A percentile compares a stretch with the other conserved stretches of the same genome.
phyloP scores from a whole-genome alignment of 2,113 vertebrate species.

The Poecilia latipinna region DNA sequence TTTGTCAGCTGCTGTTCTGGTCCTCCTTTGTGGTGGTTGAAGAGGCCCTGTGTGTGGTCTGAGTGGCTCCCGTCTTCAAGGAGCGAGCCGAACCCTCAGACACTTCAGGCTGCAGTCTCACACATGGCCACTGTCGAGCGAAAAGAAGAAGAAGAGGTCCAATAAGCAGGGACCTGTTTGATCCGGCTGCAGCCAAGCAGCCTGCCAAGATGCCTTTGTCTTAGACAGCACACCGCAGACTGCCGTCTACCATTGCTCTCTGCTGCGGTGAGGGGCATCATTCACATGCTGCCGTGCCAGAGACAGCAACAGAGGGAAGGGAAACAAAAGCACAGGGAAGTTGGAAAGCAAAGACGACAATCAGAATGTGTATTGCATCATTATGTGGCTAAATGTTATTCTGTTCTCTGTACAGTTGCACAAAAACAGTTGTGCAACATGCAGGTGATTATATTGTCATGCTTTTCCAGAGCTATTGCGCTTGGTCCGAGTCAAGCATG shows the following conservation, averaged over 20 bases:
- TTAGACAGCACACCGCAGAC: constrained; percentile 72
- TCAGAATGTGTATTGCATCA: constrained; percentile 19
- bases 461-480: constrained; percentile 50
- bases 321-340: constrained; percentile 3
- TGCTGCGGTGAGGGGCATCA: constrained; percentile 62
- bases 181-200: constrained; percentile 68
- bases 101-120: constrained; percentile 65
- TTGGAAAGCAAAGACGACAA: constrained; percentile 14
- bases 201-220: constrained; percentile 80
- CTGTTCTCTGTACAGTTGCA: constrained; percentile 44
- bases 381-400: constrained; percentile 23
- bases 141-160: constrained; percentile 66
- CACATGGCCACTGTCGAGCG: constrained; percentile 58
- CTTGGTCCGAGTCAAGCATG: constrained; percentile 57
- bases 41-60: constrained; percentile 78
- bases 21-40: constrained; percentile 62
- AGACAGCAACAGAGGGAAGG: constrained; percentile 22
- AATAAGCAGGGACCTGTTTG: constrained; percentile 77
- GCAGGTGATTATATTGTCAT: constrained; percentile 53
- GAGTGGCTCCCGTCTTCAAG: constrained; percentile 59
- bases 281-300: constrained; percentile 68
- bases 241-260: constrained; percentile 67
- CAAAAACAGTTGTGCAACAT: constrained; percentile 48
- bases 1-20: constrained; percentile 42
- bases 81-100: constrained; percentile 64